These are phyloP conservation scores for Seira musarum DNA, from an alignment of 2,888 invertebrate species.

Conservation along the genomic window DNA sequence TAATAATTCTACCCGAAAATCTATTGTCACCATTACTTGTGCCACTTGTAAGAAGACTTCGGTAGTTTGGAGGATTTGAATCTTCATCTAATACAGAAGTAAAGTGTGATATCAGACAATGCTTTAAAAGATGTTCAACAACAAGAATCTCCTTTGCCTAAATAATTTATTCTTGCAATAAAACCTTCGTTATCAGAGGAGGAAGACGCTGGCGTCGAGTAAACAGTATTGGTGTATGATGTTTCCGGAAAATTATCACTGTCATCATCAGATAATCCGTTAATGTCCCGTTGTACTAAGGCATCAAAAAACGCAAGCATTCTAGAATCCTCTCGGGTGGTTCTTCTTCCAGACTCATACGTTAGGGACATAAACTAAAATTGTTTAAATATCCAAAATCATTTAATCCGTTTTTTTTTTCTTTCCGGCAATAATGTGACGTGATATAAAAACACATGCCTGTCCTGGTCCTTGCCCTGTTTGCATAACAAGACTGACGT, in stretches of 20 bases:
- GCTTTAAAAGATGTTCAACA: too few relatives aligned
- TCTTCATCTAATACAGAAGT: conserved; percentile 42
- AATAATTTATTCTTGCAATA: too few relatives aligned
- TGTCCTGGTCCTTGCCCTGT: conserved; percentile 79
- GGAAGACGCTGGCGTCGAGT: conserved; percentile 43
- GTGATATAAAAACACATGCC: too few relatives aligned
- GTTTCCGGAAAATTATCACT: conserved; percentile 56
- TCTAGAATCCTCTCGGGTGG: conserved; percentile 89
- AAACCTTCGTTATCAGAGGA: conserved; percentile 51
- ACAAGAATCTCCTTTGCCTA: background rate
- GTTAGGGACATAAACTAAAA: conserved; percentile 80
- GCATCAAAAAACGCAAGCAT: conserved; percentile 97
- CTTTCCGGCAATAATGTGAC: too few relatives aligned
- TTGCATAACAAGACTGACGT: conserved; percentile 85
- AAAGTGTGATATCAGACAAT: too few relatives aligned
- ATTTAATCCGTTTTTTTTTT: too few relatives aligned
- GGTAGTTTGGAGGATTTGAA: conserved; percentile 50
- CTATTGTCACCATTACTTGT: too few relatives aligned
- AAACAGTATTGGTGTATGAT: conserved; percentile 58
- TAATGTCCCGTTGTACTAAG: conserved; percentile 92
- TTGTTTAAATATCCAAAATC: conserved; percentile 39
- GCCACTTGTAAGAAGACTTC: conserved; percentile 26
- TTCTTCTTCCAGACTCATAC: conserved; percentile 85
- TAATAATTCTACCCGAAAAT: too few relatives aligned
- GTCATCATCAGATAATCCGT: conserved; percentile 77